These are phyloP conservation scores for Astreopora myriophthalma DNA, from an alignment of 64 coral and sea anemone genomes.

Conservation along the genomic window DNA sequence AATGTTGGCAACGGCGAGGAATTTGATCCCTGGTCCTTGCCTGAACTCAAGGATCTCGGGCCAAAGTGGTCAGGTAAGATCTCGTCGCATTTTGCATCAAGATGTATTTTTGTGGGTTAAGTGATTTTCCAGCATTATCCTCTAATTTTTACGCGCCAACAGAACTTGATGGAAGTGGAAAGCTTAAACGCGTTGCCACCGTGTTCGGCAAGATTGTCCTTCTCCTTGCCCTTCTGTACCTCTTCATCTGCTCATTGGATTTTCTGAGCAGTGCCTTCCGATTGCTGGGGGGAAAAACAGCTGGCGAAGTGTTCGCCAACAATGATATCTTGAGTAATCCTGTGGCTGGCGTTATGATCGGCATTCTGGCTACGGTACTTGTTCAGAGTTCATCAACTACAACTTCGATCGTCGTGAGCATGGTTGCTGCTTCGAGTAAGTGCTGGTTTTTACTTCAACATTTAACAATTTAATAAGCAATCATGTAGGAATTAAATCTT, in stretches of 20 bases:
- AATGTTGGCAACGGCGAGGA: background rate
- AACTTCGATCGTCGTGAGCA: conserved; percentile 96
- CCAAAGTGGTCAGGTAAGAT: conserved; percentile 84
- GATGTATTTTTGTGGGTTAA: background rate
- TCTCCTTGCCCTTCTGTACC: conserved; percentile 76
- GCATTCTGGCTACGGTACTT: conserved; percentile 88
- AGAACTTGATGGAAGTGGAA: conserved; percentile 68
- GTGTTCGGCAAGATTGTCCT: conserved; percentile 61
- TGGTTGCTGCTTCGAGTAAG: conserved; percentile 94
- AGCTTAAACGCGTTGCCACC: conserved; percentile 50
- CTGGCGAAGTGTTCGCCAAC: conserved; percentile 82
- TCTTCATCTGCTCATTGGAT: conserved; percentile 97
- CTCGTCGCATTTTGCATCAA: background rate
- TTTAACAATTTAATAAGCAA: background rate
- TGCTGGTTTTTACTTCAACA: background rate
- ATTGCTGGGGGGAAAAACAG: conserved; percentile 93
- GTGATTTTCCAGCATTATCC: background rate
- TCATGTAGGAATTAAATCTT: background rate
- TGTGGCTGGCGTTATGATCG: conserved; percentile 94
- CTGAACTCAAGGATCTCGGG: conserved; percentile 70
- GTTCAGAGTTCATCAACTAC: conserved; percentile 97
- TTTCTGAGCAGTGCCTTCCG: conserved; percentile 97
- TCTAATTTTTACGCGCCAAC: background rate
- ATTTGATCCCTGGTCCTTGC: conserved; percentile 93
- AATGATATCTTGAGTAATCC: conserved; percentile 83